Conservation (phyloP, 2,888 invertebrate species). For the Drosophila lacicola region DNA sequence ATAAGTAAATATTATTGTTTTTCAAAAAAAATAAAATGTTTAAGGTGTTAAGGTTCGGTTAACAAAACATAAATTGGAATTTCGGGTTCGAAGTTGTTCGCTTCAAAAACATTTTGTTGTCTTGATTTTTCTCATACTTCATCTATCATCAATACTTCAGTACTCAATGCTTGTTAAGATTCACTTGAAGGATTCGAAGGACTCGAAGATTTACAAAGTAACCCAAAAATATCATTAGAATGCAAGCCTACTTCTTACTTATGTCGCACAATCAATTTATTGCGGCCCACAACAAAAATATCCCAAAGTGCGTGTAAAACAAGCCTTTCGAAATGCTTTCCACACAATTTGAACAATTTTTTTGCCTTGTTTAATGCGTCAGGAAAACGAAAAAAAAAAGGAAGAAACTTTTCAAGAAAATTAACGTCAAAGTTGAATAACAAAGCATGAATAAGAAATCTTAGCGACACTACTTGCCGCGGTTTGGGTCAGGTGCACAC, state of each 20-base stretch:
- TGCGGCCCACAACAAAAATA: slow-evolving; percentile 7
- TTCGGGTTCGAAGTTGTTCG: no score
- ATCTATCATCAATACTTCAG: no score
- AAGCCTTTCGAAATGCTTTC: slow-evolving; percentile 25
- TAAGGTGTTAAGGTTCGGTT: no score
- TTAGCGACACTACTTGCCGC: slow-evolving; percentile 52
- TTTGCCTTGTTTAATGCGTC: slow-evolving; percentile 43
- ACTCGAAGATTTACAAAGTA: no score
- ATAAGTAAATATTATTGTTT: no score
- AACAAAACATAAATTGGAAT: no score
- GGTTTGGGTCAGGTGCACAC: slow-evolving; percentile 21
- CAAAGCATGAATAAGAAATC: slow-evolving; percentile 73
- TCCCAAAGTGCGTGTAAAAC: slow-evolving; percentile 54
- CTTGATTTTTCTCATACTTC: no score
- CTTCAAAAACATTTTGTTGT: no score
- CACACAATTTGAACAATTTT: slow-evolving; percentile 36
- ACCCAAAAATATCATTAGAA: no score
- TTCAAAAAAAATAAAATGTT: no score
- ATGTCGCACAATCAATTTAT: background rate
- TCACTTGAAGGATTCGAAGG: no score
- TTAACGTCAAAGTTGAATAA: slow-evolving; percentile 78
- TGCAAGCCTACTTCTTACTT: background rate
- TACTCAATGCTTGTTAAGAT: no score
- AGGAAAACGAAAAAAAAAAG: slow-evolving; percentile 16
- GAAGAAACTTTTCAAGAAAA: slow-evolving; percentile 62